Base-by-base conservation (phyloP, 2,797 vertebrate species). In the Emys orbicularis region DNA sequence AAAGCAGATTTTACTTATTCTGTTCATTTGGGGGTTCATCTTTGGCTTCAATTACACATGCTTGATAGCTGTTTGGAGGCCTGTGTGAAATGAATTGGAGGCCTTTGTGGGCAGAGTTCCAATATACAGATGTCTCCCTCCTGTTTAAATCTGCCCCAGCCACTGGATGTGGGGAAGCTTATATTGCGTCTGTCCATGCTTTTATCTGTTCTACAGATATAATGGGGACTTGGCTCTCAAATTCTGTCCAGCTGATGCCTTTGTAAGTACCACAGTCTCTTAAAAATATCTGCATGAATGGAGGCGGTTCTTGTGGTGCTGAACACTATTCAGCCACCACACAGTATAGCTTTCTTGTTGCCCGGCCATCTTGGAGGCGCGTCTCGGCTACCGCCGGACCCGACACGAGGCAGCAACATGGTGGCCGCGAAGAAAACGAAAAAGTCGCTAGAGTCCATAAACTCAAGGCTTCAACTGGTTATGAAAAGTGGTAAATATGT, bases 401-500 rank as follows among this genome's bases (percentile, higher is more conserved):
- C 2, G 44, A 44, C 44, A 44, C 44, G 44, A 44, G 44, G 44
- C 8, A 44, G 44, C 44, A 44, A 44, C 44, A 44, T 44, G 44
- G 44, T 44, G 44, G 44, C 44, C 44, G 2, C 44, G 44, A 44
- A 44, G 44, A 44, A 44, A 44, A 44, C 44, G 99, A 99, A 99
- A 99, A 99, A 99, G 98, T 99, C 99, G 47, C 96, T 99, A 97
- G 99, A 99, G 99, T 99, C 99, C 15, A 99, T 99, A 97, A 99
- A 99, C 98, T 99, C 99, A 9, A 98, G 99, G 76, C 99, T 99
- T 97, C 99, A 99, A 92, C 98, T 99, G 94, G 99, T 99, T 97
- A 99, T 99, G 99, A 99, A 99, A 98, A 99, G 99, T 96, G 99
- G 99, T 7, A 99, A 99, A 97, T 99, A 99, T 72, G 99, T 99